Base-by-base conservation (phyloP, 2,888 invertebrate genomes). In the Acrobasis repandana region DNA sequence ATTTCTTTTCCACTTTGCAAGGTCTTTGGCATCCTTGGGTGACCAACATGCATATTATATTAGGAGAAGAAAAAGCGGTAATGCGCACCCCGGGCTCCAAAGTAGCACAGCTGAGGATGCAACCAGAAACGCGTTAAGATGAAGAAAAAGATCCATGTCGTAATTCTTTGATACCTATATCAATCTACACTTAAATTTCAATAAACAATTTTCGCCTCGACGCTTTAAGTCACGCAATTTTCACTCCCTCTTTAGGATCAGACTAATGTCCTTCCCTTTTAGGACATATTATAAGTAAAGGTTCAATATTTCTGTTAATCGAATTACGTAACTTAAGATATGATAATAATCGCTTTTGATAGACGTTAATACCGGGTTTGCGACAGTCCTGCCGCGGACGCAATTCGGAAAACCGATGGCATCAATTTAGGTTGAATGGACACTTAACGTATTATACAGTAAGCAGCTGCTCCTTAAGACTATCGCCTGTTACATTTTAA, bases 311-410 rank as follows among this genome's bases (percentile, higher is more conserved):
- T 43, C 33, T 60, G 28, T 52, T 60, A 60, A 60, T 60, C 72
- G 70, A 75, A 75, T 74, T 74, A 71, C 69, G 73, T 63, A 64
- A 70, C 72, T 70, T 69, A 66, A 63, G 61, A 68, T 73, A 74
- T 75, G 70, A 75, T 73, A 60, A 69, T 65, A 46, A 52, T 64
- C 52, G 33, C 57, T 62, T 63, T 70, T 75, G 77, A 75, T 74
- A 73, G 73, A 75, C 68, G 67, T 74, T 79, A 77, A 71, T 72
- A 61, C 61, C 49, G 57, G 61, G 61, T 58, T 54, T 50, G 62
- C 67, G 63, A 59, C 65, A 62, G 60, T 61, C 49, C 34, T 28
- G 14, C 57, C 38, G 56, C 49, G 36, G 58, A 54, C 65, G 60
- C 60, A 63, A 66, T 65, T 67, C 52, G 51, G 34, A 20, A 58